Evolutionary conservation across 2,113 vertebrate species (phyloP).

Genomic region (Nannobrachium achirus): DNA sequence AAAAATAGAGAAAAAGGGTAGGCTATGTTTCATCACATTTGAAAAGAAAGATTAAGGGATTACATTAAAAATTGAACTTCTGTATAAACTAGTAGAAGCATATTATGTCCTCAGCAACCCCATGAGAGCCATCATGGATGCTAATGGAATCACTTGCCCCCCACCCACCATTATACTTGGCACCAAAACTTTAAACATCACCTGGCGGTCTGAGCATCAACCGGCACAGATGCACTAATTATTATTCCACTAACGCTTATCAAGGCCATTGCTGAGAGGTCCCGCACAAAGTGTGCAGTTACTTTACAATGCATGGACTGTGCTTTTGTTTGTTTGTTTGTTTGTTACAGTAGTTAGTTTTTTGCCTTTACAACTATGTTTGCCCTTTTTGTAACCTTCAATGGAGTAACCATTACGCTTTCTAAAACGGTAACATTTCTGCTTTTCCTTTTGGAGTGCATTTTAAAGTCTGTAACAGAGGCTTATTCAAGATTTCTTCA

Average conservation of each 20-base stretch:
- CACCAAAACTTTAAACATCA: conserved; percentile 67
- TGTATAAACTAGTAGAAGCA: conserved; percentile 35
- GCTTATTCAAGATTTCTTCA: conserved; percentile 47
- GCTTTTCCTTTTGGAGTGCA: conserved; percentile 12
- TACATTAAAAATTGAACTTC: no score
- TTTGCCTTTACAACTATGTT: no score
- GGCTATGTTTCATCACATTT: conserved; percentile 42
- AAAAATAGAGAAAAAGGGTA: no score
- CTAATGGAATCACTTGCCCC: conserved; percentile 71
- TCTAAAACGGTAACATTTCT: conserved; percentile 3
- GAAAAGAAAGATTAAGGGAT: conserved; percentile 46
- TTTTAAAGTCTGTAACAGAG: conserved; percentile 17
- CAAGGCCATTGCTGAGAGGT: conserved; percentile 52
- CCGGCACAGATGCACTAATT: conserved; percentile 69
- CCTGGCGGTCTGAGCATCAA: conserved; percentile 58
- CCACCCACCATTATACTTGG: conserved; percentile 56
- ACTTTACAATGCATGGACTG: neutral
- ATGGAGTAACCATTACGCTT: conserved; percentile 4
- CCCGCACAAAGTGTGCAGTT: conserved; percentile 39
- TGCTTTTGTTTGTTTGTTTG: no score
- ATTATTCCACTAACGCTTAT: conserved; percentile 68
- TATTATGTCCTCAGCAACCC: conserved; percentile 62
- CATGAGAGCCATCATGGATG: conserved; percentile 69
- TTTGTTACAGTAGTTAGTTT: no score
- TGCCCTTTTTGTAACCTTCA: no score